Evolutionary conservation across 2,888 invertebrate genomes (phyloP).

Genomic region (Drepanosiphum platanoidis): DNA sequence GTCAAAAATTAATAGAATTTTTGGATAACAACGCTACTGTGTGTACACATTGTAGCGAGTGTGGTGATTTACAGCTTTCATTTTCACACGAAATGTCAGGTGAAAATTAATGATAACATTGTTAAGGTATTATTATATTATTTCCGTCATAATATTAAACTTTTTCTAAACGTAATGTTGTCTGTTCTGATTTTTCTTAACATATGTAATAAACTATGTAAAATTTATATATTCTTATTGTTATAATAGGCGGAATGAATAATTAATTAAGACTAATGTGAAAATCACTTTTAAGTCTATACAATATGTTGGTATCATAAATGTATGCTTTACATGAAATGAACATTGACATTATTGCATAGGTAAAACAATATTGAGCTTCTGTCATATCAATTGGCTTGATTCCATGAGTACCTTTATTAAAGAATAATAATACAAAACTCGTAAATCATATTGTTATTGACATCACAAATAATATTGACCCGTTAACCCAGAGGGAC

Average conservation of each 20-base stretch:
- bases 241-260: too few species aligned
- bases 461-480: constrained; percentile 16
- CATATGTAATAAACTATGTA: too few species aligned
- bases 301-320: too few species aligned
- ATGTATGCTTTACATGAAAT: too few species aligned
- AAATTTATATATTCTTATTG: too few species aligned
- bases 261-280: too few species aligned
- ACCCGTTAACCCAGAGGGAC: not conserved
- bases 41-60: not conserved
- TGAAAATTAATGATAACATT: constrained; percentile 4
- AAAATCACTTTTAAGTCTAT: too few species aligned
- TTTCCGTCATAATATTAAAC: not conserved
- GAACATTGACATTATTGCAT: too few species aligned
- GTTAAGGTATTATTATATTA: not conserved
- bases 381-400: not conserved
- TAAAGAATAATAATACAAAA: not conserved
- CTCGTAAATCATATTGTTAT: constrained; percentile 10
- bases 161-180: not conserved
- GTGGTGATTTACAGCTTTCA: constrained; percentile 26
- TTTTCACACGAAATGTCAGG: constrained; percentile 15
- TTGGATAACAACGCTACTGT: constrained; percentile 5
- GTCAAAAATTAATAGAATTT: constrained; percentile 46
- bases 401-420: not conserved
- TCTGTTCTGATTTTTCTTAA: too few species aligned
- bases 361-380: too few species aligned